phyloP scores from a whole-genome alignment of 2,888 invertebrate species.

The Laothoe populi region DNA sequence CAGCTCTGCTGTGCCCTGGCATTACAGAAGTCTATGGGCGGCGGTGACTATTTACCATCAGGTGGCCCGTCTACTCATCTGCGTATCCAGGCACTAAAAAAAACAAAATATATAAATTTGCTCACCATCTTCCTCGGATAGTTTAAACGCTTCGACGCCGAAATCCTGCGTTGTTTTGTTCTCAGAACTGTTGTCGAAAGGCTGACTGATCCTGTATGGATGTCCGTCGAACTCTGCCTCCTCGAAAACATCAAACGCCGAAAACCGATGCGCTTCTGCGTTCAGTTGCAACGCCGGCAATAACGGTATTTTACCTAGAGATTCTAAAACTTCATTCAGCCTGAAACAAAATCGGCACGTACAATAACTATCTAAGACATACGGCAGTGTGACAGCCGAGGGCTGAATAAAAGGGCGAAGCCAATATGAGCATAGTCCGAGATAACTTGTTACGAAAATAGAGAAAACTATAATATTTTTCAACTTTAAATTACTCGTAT shows the following conservation, averaged over 20 bases:
- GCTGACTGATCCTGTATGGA: conserved; percentile 66
- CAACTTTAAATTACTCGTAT: too few relatives aligned
- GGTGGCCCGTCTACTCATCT: too few relatives aligned
- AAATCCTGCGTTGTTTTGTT: conserved; percentile 68
- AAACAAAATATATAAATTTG: conserved; percentile 17
- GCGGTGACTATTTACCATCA: too few relatives aligned
- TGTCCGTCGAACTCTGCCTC: conserved; percentile 78
- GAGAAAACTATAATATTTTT: neutral
- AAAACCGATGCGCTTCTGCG: conserved; percentile 86
- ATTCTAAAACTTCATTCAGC: conserved; percentile 90
- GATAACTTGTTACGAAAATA: too few relatives aligned
- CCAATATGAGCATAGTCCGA: too few relatives aligned
- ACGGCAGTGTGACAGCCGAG: too few relatives aligned
- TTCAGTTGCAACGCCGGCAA: conserved; percentile 89
- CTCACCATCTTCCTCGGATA: conserved; percentile 80
- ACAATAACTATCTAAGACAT: too few relatives aligned
- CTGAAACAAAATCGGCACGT: conserved; percentile 66
- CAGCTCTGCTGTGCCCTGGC: too few relatives aligned
- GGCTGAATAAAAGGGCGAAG: neutral
- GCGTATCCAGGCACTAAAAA: neutral
- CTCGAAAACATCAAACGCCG: conserved; percentile 86
- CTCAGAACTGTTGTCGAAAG: conserved; percentile 69
- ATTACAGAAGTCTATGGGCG: too few relatives aligned
- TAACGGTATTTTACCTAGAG: conserved; percentile 93
- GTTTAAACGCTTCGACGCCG: conserved; percentile 75